These are phyloP conservation scores for Plusia festucae DNA, from an alignment of 2,888 invertebrate genomes.

Conservation along the genomic window DNA sequence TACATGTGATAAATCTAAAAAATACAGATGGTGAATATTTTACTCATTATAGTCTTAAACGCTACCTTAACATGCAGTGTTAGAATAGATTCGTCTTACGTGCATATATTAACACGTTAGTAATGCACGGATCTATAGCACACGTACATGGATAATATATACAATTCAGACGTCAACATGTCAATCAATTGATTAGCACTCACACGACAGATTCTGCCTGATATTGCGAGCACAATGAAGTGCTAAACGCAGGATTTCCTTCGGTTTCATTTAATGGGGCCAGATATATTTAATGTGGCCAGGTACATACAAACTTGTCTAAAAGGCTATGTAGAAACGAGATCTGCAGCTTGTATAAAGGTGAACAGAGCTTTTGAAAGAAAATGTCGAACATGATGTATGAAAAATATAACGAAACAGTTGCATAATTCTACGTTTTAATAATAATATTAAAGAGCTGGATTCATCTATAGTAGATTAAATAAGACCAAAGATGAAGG, in stretches of 20 bases:
- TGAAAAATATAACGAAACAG: too few relatives aligned
- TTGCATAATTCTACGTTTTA: too few relatives aligned
- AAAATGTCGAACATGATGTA: too few relatives aligned
- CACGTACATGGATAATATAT: constrained; percentile 14
- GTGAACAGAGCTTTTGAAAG: too few relatives aligned
- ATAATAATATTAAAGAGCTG: too few relatives aligned
- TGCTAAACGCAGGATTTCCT: constrained; percentile 14
- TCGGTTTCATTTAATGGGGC: neutral
- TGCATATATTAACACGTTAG: constrained; percentile 34
- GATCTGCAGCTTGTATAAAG: neutral
- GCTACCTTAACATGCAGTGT: too few relatives aligned
- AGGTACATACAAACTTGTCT: neutral
- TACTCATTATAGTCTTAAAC: neutral
- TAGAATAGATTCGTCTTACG: constrained; percentile 12
- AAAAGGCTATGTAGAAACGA: neutral
- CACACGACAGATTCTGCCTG: constrained; percentile 38
- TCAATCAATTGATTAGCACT: constrained; percentile 51
- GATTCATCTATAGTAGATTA: too few relatives aligned
- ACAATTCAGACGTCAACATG: constrained; percentile 34
- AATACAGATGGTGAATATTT: too few relatives aligned
- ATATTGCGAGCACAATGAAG: constrained; percentile 21
- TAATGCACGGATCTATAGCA: constrained; percentile 19
- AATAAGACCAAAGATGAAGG: too few relatives aligned
- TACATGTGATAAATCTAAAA: too few relatives aligned
- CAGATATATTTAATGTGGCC: too few relatives aligned